Conservation (phyloP, 1,140 invertebrate species). For the Trachymyrmex cornetzi region DNA sequence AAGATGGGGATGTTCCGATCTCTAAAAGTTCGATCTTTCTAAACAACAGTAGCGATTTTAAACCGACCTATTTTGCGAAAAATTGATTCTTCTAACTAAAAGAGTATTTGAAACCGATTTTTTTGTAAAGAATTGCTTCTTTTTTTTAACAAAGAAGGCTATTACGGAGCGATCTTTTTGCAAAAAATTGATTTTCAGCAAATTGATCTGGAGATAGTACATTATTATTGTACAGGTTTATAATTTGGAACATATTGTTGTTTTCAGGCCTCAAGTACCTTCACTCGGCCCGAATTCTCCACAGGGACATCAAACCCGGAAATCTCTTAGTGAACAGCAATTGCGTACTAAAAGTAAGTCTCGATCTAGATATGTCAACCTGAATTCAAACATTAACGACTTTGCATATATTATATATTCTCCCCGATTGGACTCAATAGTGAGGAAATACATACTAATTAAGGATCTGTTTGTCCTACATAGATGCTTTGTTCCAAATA, state of each 20-base stretch:
- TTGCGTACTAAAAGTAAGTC: constrained; percentile 96
- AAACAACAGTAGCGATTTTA: too few species aligned
- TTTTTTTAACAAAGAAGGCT: too few species aligned
- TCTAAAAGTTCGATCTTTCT: too few species aligned
- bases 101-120: too few species aligned
- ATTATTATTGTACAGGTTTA: neutral
- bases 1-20: neutral
- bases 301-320: constrained; percentile 99
- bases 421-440: neutral
- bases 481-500: neutral
- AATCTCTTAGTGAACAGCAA: constrained; percentile 99
- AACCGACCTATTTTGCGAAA: too few species aligned
- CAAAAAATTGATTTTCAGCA: too few species aligned
- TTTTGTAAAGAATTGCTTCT: too few species aligned
- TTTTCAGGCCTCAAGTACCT: constrained; percentile 97
- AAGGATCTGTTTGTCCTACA: neutral
- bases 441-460: neutral
- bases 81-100: too few species aligned
- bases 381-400: neutral
- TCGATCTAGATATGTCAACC: neutral
- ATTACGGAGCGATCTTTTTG: too few species aligned
- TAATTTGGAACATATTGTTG: constrained; percentile 64
- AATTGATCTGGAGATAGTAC: too few species aligned
- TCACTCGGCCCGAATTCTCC: constrained; percentile 98
- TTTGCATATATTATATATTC: neutral